Evolutionary conservation across 2,888 invertebrate species (phyloP).

Genomic region (Argyresthia albistria): DNA sequence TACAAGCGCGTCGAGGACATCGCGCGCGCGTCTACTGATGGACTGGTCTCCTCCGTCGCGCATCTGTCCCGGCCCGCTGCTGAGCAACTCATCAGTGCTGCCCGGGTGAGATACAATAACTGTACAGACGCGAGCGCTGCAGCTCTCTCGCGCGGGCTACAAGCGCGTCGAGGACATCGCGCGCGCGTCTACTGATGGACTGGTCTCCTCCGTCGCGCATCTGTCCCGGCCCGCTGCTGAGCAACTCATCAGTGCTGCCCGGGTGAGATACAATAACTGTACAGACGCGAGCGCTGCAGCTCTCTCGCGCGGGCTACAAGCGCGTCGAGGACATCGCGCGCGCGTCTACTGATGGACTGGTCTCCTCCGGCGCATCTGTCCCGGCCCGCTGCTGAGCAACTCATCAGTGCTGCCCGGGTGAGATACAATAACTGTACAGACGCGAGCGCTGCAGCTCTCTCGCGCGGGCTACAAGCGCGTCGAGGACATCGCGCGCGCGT

Average conservation of each 20-base stretch:
- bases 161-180: conserved; percentile 84
- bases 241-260: conserved; percentile 2
- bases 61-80: no score
- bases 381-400: not conserved
- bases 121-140: conserved; percentile 84
- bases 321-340: conserved; percentile 83
- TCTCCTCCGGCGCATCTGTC: not conserved
- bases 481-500: conserved; percentile 81
- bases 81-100: no score
- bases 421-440: conserved; percentile 52
- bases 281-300: conserved; percentile 86
- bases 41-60: no score
- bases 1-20: no score
- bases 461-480: conserved; percentile 87
- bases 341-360: conserved; percentile 33
- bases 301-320: conserved; percentile 87
- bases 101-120: no score
- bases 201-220: not conserved
- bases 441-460: conserved; percentile 87
- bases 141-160: conserved; percentile 88
- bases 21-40: no score
- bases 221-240: not conserved
- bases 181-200: conserved; percentile 47
- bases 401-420: conserved; percentile 3
- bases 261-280: conserved; percentile 3